Conservation (phyloP, 2,113 vertebrate genomes). For the Phrynocephalus versicolor region DNA sequence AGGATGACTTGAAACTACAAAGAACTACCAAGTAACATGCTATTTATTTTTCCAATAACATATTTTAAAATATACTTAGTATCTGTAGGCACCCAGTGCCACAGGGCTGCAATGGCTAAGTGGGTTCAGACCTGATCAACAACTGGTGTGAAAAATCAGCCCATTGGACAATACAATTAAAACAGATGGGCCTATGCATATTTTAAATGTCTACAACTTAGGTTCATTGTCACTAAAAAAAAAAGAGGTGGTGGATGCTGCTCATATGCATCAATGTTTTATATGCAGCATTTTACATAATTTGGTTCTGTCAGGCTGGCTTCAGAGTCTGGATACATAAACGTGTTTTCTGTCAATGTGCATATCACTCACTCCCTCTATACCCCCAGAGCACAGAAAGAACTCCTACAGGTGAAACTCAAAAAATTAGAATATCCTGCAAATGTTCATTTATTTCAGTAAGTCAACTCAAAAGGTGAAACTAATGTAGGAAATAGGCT, state of each 20-base stretch:
- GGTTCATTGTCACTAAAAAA: not conserved
- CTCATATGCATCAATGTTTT: not conserved
- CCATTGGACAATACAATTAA: not conserved
- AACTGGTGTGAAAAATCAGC: not conserved
- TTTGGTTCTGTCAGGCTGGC: accelerated
- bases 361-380: too few relatives aligned
- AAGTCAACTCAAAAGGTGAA: too few relatives aligned
- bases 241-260: too few relatives aligned
- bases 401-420: too few relatives aligned
- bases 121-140: not conserved
- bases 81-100: not conserved
- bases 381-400: too few relatives aligned
- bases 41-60: slow-evolving; percentile 1
- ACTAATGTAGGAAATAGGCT: too few relatives aligned
- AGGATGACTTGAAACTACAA: slow-evolving; percentile 2
- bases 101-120: not conserved
- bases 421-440: too few relatives aligned
- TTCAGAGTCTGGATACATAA: slow-evolving; percentile 15
- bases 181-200: not conserved
- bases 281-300: slow-evolving; percentile 28
- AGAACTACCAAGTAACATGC: not conserved
- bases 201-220: not conserved
- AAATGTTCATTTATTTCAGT: too few relatives aligned
- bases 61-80: not conserved
- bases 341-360: not conserved